phyloP scores from a whole-genome alignment of 2,797 vertebrate genomes.

The Onychomys leucogaster region DNA sequence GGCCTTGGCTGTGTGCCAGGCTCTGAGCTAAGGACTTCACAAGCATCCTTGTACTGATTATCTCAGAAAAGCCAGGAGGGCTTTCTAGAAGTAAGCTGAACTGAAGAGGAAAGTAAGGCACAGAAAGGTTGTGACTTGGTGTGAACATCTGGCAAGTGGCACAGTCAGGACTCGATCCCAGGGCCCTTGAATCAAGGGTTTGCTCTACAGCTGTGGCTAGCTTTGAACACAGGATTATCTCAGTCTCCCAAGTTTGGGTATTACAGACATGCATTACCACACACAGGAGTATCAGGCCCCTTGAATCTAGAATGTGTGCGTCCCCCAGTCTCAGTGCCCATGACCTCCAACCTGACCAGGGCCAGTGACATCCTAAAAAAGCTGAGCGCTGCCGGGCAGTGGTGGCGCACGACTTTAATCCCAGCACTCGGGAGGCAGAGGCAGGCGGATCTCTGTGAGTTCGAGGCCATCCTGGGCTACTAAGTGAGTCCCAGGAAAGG shows the following conservation, averaged over 20 bases:
- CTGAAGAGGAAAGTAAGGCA: constrained; percentile 8
- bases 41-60: not conserved
- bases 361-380: not conserved
- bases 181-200: not conserved
- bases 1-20: not conserved
- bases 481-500: too few species aligned
- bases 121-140: not conserved
- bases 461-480: too few species aligned
- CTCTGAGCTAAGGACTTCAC: not conserved
- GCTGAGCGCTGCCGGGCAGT: not conserved
- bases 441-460: too few species aligned
- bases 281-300: not conserved
- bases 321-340: not conserved
- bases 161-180: not conserved
- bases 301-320: not conserved
- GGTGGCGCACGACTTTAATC: too few species aligned
- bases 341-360: not conserved
- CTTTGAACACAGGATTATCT: not conserved
- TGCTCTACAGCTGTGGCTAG: not conserved
- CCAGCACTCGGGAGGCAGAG: too few species aligned
- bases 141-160: not conserved
- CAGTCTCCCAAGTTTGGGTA: not conserved
- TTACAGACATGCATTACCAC: not conserved
- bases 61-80: not conserved
- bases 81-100: not conserved